Evolutionary conservation across 2,113 vertebrate genomes (phyloP).

Genomic region (Cheilinus undulatus): DNA sequence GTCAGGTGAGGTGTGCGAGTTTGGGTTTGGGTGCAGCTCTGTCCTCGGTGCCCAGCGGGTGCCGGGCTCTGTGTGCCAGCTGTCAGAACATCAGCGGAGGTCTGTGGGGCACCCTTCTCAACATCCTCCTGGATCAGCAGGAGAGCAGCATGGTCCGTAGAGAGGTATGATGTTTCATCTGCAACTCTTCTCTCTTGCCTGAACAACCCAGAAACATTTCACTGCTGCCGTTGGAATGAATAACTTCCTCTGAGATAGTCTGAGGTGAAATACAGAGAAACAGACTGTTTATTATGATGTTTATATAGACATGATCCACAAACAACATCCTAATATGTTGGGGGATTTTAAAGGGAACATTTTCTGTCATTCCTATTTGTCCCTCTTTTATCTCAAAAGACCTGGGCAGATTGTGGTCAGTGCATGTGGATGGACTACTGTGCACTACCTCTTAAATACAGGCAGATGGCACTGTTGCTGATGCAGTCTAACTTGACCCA

Average conservation of each 20-base stretch:
- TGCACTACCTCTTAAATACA: conserved; percentile 74
- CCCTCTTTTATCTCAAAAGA: background rate
- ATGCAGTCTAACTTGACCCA: conserved; percentile 60
- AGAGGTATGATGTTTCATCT: conserved; percentile 85
- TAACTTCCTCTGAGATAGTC: background rate
- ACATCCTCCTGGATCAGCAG: conserved; percentile 92
- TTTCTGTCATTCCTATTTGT: background rate
- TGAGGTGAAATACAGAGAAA: background rate
- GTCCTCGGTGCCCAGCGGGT: conserved; percentile 89
- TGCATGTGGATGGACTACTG: conserved; percentile 19
- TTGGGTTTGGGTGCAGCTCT: conserved; percentile 92
- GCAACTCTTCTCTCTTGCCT: no score
- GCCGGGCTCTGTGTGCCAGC: conserved; percentile 89
- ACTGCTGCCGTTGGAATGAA: no score
- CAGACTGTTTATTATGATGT: background rate
- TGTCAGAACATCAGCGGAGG: conserved; percentile 98
- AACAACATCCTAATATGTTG: background rate
- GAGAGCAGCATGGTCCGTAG: conserved; percentile 96
- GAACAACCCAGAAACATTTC: no score
- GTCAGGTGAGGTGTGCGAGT: conserved; percentile 93
- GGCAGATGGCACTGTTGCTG: conserved; percentile 87
- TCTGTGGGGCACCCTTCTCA: conserved; percentile 94
- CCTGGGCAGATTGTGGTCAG: conserved; percentile 1
- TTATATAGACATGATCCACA: background rate
- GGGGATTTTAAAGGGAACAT: background rate